Evolutionary conservation across 2,113 vertebrate genomes (phyloP).

Genomic region (Myrmecophaga tridactyla): DNA sequence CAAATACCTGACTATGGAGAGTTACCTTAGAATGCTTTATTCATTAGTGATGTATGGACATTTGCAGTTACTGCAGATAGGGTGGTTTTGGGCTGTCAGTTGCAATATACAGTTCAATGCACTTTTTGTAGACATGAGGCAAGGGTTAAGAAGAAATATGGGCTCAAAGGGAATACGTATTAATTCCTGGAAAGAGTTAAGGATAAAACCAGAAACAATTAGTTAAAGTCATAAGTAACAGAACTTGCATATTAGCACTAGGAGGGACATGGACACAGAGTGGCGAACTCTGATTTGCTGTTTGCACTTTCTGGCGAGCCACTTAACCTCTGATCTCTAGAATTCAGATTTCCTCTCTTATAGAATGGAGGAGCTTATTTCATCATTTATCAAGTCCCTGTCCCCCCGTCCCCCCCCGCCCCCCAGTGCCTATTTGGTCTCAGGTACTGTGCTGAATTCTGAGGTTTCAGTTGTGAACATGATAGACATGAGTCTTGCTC

Average conservation of each 20-base stretch:
- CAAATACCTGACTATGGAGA: not conserved
- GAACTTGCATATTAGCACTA: not conserved
- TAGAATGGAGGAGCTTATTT: slow-evolving; percentile 2
- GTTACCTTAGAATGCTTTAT: not conserved
- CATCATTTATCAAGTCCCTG: not conserved
- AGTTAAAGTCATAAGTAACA: not conserved
- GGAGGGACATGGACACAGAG: not conserved
- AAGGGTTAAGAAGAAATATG: not conserved
- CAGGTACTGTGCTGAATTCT: not conserved
- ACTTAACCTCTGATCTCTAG: not conserved
- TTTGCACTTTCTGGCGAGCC: not conserved
- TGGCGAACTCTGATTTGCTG: not conserved
- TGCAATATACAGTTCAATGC: not conserved
- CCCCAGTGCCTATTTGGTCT: not conserved
- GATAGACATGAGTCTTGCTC: not conserved
- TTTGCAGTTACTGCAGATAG: not conserved
- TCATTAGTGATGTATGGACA: not conserved
- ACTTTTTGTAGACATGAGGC: not conserved
- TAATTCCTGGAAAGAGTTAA: slow-evolving; percentile 54
- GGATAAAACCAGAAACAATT: slow-evolving; percentile 5
- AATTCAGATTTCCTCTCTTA: not conserved
- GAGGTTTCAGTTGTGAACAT: not conserved
- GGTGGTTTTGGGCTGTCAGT: not conserved
- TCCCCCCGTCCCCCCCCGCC: too few species aligned
- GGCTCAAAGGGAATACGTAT: not conserved